These are phyloP conservation scores for Phoxinus dragarum DNA, from an alignment of 2,797 vertebrate species.

Conservation along the genomic window DNA sequence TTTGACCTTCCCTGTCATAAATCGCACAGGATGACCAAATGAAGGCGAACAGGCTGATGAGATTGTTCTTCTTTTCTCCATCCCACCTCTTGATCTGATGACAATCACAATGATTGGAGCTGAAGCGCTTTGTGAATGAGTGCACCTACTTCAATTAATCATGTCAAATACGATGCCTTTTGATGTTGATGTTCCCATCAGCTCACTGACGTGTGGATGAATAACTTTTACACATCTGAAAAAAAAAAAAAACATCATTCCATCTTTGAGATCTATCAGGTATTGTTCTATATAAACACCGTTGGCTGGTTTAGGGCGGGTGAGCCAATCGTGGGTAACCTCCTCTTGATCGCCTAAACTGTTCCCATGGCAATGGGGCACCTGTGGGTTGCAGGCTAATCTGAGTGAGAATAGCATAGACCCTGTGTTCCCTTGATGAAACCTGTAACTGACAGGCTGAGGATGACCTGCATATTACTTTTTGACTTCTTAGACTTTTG, in stretches of 20 bases:
- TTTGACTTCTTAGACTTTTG: slow-evolving; percentile 2
- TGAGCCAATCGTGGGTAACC: slow-evolving; percentile 1
- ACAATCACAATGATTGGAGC: slow-evolving; percentile 38
- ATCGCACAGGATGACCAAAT: neutral
- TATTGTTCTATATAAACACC: neutral
- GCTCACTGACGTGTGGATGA: slow-evolving; percentile 35
- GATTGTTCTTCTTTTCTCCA: slow-evolving; percentile 36
- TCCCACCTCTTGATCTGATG: slow-evolving; percentile 39
- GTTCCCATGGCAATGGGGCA: slow-evolving; percentile 35
- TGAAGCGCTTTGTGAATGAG: slow-evolving; percentile 32
- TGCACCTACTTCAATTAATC: slow-evolving; percentile 57
- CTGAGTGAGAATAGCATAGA: slow-evolving; percentile 12
- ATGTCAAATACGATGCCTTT: slow-evolving; percentile 58
- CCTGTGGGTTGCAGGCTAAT: slow-evolving; percentile 28
- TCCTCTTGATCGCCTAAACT: neutral
- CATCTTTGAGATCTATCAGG: neutral
- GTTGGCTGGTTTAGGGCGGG: neutral
- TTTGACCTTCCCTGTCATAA: slow-evolving; percentile 34
- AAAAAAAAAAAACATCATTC: neutral
- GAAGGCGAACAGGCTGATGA: slow-evolving; percentile 5
- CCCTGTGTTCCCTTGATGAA: slow-evolving; percentile 19
- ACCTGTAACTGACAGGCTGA: slow-evolving; percentile 31
- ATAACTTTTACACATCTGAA: neutral
- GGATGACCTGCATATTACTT: neutral
- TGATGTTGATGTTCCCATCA: slow-evolving; percentile 58